Conservation (phyloP, 2,797 vertebrate genomes). For the Malacoctenus gilli region DNA sequence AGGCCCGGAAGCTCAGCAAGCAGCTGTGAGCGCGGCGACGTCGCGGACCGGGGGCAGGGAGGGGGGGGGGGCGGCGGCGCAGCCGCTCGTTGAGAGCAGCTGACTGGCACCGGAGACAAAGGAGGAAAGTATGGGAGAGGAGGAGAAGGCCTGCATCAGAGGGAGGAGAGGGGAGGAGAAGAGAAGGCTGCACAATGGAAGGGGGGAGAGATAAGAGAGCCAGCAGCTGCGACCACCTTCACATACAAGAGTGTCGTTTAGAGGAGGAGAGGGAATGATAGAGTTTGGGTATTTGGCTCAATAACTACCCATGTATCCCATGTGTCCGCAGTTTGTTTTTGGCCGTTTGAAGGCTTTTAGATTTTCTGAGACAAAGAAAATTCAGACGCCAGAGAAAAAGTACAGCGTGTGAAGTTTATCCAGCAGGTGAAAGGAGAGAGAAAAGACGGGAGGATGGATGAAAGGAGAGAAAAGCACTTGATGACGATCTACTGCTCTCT, state of each 20-base stretch:
- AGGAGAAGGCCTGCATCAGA: not conserved
- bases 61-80: too few relatives aligned
- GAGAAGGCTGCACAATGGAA: not conserved
- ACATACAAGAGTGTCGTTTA: too few relatives aligned
- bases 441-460: not conserved
- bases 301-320: too few relatives aligned
- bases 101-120: not conserved
- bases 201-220: not conserved
- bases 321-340: too few relatives aligned
- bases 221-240: too few relatives aligned
- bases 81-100: not conserved
- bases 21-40: constrained; percentile 70
- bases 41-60: not conserved
- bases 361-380: too few relatives aligned
- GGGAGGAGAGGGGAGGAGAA: not conserved
- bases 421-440: not conserved
- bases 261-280: too few relatives aligned
- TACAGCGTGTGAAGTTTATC: not conserved
- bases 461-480: not conserved
- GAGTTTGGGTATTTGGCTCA: too few relatives aligned
- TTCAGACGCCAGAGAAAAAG: not conserved
- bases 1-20: constrained; percentile 82
- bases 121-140: not conserved
- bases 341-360: too few relatives aligned
- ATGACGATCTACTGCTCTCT: not conserved